These are phyloP conservation scores for Clinocottus analis DNA, from an alignment of 2,113 vertebrate genomes.

Conservation along the genomic window DNA sequence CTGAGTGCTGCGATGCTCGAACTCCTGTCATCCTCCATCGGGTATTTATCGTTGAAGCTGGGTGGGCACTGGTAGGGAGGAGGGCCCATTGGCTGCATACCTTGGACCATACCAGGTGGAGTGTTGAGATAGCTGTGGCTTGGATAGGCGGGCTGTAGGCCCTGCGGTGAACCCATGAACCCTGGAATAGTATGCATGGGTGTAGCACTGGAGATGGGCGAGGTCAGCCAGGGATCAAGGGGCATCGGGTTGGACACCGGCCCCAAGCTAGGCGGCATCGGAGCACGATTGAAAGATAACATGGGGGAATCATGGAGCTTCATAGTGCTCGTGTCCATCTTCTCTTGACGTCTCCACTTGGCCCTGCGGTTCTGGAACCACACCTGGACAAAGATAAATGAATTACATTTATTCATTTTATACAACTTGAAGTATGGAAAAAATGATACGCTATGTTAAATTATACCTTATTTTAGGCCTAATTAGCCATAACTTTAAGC, in stretches of 20 bases:
- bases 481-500: neutral
- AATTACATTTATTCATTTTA: too few relatives aligned
- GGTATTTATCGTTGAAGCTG: constrained; percentile 90
- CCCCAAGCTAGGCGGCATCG: constrained; percentile 84
- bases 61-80: constrained; percentile 87
- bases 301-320: constrained; percentile 91
- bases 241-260: constrained; percentile 86
- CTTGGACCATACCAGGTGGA: constrained; percentile 84
- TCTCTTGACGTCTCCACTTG: constrained; percentile 95
- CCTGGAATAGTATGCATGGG: constrained; percentile 87
- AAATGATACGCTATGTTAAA: neutral
- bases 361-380: constrained; percentile 96
- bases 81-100: constrained; percentile 88
- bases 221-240: constrained; percentile 91
- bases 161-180: constrained; percentile 89
- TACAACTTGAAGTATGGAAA: too few relatives aligned
- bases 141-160: constrained; percentile 85
- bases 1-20: constrained; percentile 91
- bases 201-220: constrained; percentile 87
- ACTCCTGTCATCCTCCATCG: constrained; percentile 89
- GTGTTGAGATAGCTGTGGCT: constrained; percentile 87
- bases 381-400: constrained; percentile 77
- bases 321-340: constrained; percentile 88
- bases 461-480: neutral
- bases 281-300: constrained; percentile 88